Evolutionary conservation across 2,113 vertebrate genomes (phyloP).

Genomic region (Lepisosteus oculatus): DNA sequence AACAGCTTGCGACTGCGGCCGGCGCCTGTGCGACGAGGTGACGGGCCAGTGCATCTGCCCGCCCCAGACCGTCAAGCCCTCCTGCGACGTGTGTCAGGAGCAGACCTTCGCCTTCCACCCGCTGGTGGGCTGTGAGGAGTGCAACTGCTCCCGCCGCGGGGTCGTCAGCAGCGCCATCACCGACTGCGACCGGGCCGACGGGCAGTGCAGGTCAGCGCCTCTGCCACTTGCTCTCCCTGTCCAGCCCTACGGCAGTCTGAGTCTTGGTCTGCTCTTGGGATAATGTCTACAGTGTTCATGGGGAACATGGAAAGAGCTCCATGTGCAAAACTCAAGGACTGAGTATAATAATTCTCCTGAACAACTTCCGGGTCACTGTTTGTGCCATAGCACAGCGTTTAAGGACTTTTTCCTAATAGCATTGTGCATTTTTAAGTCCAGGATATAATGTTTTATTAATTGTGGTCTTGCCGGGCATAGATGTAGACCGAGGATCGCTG

Average conservation of each 20-base stretch:
- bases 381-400: too few species aligned
- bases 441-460: background rate
- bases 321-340: too few species aligned
- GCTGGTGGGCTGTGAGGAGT: conserved; percentile 77
- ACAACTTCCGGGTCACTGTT: too few species aligned
- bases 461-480: conserved; percentile 47
- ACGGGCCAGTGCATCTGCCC: conserved; percentile 87
- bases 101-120: conserved; percentile 85
- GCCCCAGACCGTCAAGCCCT: conserved; percentile 74
- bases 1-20: conserved; percentile 82
- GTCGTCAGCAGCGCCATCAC: conserved; percentile 29
- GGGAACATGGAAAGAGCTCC: too few species aligned
- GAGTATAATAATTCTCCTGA: too few species aligned
- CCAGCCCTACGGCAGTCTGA: background rate
- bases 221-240: background rate
- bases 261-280: too few species aligned
- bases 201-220: conserved; percentile 81
- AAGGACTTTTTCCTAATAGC: too few species aligned
- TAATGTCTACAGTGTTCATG: too few species aligned
- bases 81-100: conserved; percentile 73
- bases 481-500: conserved; percentile 79
- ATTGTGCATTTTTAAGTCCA: too few species aligned
- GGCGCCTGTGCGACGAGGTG: conserved; percentile 75
- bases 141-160: conserved; percentile 78
- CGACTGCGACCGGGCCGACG: conserved; percentile 70